Base-by-base conservation (phyloP, 2,888 invertebrate species). In the Eutolmus rufibarbis region DNA sequence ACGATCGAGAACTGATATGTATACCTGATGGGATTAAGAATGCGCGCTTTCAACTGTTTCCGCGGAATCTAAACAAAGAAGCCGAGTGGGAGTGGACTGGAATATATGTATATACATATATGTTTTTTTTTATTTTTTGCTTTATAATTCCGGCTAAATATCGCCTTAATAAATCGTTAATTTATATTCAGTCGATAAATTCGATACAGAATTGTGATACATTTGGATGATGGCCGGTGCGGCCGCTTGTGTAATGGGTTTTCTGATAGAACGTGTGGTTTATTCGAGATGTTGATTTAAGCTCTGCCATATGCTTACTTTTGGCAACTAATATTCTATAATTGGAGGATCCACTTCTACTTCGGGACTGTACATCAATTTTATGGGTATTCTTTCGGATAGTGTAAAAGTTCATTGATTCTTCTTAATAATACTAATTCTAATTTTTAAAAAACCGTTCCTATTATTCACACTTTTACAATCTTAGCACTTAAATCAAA, bases 161-260 rank as follows among this genome's bases (percentile, higher is more conserved):
- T 37, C 76, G 37, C 37, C 76, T n/a, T 37, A 76, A 76, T 76
- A 76, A 76, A 76, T 37, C n/a, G 34, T 76, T 76, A 76, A 76
- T 76, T 76, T 76, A 37, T 76, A 76, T 76, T 76, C 76, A 76
- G 19, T 76, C 76, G 37, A 76, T 76, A 76, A 76, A 76, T 76
- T 76, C 66, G 66, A 66, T 66, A 66, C 28, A 23, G 66, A 66
- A 66, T 28, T 66, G 23, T 66, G 66, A 66, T 66, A 66, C 66
- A 66, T 66, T 66, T 66, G 66, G 66, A 66, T 66, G 66, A 66
- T 66, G 66, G 28, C 57, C 57, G 57, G 57, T 57, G 56, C n/a
- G 56, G 56, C 19, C 23, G 66, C 66, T 66, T 66, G 23, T 66
- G 66, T 66, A 66, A 66, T 66, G 66, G 66, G 23, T 28, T 66